Evolutionary conservation across 2,888 invertebrate genomes (phyloP).

Genomic region (Tiphia femorata): DNA sequence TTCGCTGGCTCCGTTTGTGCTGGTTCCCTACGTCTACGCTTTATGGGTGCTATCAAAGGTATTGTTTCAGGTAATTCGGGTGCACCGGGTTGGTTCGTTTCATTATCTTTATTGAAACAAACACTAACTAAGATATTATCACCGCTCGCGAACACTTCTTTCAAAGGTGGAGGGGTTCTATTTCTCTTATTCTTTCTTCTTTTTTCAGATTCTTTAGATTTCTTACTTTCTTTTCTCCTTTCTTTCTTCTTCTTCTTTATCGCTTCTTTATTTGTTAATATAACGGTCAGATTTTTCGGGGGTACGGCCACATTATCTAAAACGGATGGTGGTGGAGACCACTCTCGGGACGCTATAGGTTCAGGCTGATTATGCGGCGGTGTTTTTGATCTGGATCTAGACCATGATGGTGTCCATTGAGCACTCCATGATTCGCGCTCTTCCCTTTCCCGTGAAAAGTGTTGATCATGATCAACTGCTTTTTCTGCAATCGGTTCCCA

Average conservation of each 20-base stretch:
- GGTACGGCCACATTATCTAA: slow-evolving; percentile 66
- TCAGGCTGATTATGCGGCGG: slow-evolving; percentile 58
- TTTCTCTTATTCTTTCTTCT: slow-evolving; percentile 63
- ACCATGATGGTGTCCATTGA: slow-evolving; percentile 72
- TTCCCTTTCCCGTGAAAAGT: slow-evolving; percentile 46
- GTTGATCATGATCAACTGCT: slow-evolving; percentile 44
- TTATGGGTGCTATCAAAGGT: slow-evolving; percentile 61
- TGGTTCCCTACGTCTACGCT: slow-evolving; percentile 68
- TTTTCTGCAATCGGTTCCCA: slow-evolving; percentile 61
- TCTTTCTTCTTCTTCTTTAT: slow-evolving; percentile 70
- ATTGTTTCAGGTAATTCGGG: slow-evolving; percentile 62
- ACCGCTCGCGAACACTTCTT: slow-evolving; percentile 93
- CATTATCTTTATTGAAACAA: slow-evolving; percentile 81
- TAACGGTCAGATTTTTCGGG: slow-evolving; percentile 73
- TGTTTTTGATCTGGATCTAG: slow-evolving; percentile 73
- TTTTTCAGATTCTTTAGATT: slow-evolving; percentile 59
- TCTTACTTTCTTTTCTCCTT: slow-evolving; percentile 69
- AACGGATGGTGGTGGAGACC: slow-evolving; percentile 76
- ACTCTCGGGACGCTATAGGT: slow-evolving; percentile 54
- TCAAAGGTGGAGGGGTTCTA: slow-evolving; percentile 78
- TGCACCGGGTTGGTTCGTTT: slow-evolving; percentile 38
- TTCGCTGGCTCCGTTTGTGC: slow-evolving; percentile 56
- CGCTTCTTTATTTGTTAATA: slow-evolving; percentile 73
- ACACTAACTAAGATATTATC: slow-evolving; percentile 94
- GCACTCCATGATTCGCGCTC: slow-evolving; percentile 59